These are phyloP conservation scores for Cantharis nigra DNA, from an alignment of 2,888 invertebrate species.

Conservation along the genomic window DNA sequence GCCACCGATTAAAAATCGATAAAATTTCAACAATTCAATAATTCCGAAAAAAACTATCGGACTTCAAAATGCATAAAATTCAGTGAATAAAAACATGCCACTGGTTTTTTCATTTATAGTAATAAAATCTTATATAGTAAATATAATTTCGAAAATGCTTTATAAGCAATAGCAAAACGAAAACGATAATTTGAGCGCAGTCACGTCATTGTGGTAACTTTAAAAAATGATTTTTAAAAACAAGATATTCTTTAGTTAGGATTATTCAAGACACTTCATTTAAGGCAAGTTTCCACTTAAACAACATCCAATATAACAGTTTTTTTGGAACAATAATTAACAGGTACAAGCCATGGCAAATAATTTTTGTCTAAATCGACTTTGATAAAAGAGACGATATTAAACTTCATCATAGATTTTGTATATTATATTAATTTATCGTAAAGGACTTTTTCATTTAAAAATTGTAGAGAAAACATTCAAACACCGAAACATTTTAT, in stretches of 20 bases:
- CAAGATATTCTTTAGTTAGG: slow-evolving; percentile 3
- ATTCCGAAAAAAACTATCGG: slow-evolving; percentile 10
- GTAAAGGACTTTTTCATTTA: background rate
- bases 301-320: slow-evolving; percentile 27
- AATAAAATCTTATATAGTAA: background rate
- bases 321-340: slow-evolving; percentile 31
- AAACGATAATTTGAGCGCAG: background rate
- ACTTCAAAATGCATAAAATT: slow-evolving; percentile 17
- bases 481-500: background rate
- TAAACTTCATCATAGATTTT: slow-evolving; percentile 6
- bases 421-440: background rate
- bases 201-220: slow-evolving; percentile 12
- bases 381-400: slow-evolving; percentile 1
- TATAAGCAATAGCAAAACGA: background rate
- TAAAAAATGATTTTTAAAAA: background rate
- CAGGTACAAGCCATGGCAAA: slow-evolving; percentile 30
- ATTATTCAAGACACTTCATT: slow-evolving; percentile 40
- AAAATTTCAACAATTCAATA: slow-evolving; percentile 10
- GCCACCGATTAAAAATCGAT: slow-evolving; percentile 38
- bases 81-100: slow-evolving; percentile 3
- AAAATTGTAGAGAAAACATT: background rate
- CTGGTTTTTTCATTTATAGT: background rate
- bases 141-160: background rate
- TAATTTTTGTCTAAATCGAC: slow-evolving; percentile 19
- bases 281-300: slow-evolving; percentile 38